Evolutionary conservation across 1,140 invertebrate species (phyloP).

Genomic region (Leptopilina boulardi): DNA sequence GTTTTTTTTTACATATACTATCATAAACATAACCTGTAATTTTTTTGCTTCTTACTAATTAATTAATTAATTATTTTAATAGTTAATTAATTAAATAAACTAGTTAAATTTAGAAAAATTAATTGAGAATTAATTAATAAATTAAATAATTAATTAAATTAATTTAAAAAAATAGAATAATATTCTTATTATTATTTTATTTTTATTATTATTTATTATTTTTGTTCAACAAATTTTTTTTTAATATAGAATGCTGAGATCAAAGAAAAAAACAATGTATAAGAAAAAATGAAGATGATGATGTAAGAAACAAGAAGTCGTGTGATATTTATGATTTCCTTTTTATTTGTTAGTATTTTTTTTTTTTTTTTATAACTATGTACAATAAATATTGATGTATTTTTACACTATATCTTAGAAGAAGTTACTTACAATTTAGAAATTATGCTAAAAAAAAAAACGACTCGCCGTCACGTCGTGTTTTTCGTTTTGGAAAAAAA

Average conservation of each 20-base stretch:
- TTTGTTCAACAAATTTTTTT: too few relatives aligned
- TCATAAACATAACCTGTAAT: too few relatives aligned
- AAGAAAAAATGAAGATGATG: constrained; percentile 41
- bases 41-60: too few relatives aligned
- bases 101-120: too few relatives aligned
- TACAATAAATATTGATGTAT: constrained; percentile 77
- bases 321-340: constrained; percentile 66
- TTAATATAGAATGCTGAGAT: constrained; percentile 38
- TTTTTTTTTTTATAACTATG: constrained; percentile 74
- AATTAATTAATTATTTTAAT: too few relatives aligned
- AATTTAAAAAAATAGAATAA: too few relatives aligned
- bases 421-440: constrained; percentile 68
- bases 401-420: constrained; percentile 73
- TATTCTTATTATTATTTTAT: too few relatives aligned
- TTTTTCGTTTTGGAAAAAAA: constrained; percentile 47
- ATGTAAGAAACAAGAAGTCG: not conserved
- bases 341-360: constrained; percentile 76
- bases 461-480: constrained; percentile 56
- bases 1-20: too few relatives aligned
- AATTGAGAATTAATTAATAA: too few relatives aligned
- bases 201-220: too few relatives aligned
- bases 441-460: constrained; percentile 67
- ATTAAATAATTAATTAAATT: too few relatives aligned
- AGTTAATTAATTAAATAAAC: too few relatives aligned
- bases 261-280: not conserved